A percentile compares a stretch with the other conserved stretches of the same genome.
phyloP scores from a whole-genome alignment of 2,888 invertebrate genomes.

The Dorcus hopei region DNA sequence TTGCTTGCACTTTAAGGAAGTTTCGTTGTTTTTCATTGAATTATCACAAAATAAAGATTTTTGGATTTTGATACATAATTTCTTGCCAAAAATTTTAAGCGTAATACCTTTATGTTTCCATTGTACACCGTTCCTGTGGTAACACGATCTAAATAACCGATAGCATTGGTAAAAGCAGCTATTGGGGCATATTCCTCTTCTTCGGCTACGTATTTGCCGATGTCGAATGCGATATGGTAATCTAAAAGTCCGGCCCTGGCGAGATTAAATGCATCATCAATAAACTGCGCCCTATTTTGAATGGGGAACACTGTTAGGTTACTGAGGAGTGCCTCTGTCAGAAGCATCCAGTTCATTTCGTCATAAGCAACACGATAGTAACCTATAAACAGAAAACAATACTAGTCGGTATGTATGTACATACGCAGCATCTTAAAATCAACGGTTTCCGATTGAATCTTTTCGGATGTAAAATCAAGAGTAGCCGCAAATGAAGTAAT shows the following conservation, averaged over 20 bases:
- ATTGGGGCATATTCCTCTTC: slow-evolving; percentile 49
- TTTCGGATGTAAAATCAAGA: no score
- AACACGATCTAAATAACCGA: slow-evolving; percentile 9
- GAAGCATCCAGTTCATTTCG: slow-evolving; percentile 23
- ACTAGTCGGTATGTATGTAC: no score
- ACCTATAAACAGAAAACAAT: slow-evolving; percentile 17
- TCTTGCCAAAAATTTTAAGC: no score
- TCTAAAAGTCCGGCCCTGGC: slow-evolving; percentile 42
- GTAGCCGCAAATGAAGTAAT: no score
- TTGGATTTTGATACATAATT: no score
- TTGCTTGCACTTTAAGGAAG: no score
- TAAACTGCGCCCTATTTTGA: slow-evolving; percentile 51
- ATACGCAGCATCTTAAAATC: no score
- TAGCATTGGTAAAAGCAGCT: slow-evolving; percentile 3
- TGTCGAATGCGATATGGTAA: slow-evolving; percentile 45
- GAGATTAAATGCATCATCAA: slow-evolving; percentile 51
- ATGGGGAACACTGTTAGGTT: slow-evolving; percentile 40
- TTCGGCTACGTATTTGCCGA: slow-evolving; percentile 47
- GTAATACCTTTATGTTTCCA: not conserved
- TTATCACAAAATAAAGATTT: no score
- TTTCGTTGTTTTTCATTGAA: no score
- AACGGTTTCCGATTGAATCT: no score
- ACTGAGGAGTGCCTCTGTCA: slow-evolving; percentile 21
- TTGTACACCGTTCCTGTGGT: slow-evolving; percentile 2
- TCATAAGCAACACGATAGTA: slow-evolving; percentile 34